Percentiles rank a stretch among this genome's conserved stretches.
These are phyloP conservation scores for Perizoma affinitatum DNA, from an alignment of 2,888 invertebrate species.

Conservation along the genomic window DNA sequence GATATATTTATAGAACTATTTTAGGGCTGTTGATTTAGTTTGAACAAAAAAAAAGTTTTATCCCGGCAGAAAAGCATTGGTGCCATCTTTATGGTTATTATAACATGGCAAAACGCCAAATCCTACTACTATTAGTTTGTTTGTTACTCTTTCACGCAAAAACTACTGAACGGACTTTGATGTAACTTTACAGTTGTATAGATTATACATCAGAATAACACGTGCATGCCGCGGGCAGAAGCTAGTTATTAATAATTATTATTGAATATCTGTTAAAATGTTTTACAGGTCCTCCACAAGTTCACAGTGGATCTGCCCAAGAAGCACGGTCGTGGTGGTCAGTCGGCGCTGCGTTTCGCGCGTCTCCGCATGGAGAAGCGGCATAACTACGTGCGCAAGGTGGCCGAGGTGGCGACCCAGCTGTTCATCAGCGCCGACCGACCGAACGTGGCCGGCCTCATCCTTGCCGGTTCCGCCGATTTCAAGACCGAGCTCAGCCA, in stretches of 20 bases:
- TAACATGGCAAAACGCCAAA: background rate
- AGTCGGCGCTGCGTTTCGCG: constrained; percentile 99
- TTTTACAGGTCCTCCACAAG: constrained; percentile 92
- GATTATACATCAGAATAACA: too few relatives aligned
- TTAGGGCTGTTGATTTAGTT: too few relatives aligned
- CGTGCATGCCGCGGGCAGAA: too few relatives aligned
- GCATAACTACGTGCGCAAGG: constrained; percentile 99
- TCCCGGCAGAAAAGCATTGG: too few relatives aligned
- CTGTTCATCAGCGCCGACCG: constrained; percentile 99
- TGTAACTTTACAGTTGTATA: too few relatives aligned
- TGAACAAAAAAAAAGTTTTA: too few relatives aligned
- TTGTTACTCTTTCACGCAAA: too few relatives aligned
- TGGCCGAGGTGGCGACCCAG: constrained; percentile 92
- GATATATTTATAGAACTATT: too few relatives aligned
- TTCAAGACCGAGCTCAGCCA: constrained; percentile 99
- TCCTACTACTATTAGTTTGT: too few relatives aligned
- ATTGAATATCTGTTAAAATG: background rate
- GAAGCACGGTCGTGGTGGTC: constrained; percentile 99
- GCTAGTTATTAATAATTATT: too few relatives aligned
- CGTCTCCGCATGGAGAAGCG: constrained; percentile 99
- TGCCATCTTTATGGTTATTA: too few relatives aligned
- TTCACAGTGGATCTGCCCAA: constrained; percentile 99
- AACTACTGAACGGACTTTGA: too few relatives aligned
- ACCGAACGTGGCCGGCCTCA: constrained; percentile 98
- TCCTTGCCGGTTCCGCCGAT: constrained; percentile 99